phyloP scores from a whole-genome alignment of 2,888 invertebrate genomes.

The Theretra japonica region DNA sequence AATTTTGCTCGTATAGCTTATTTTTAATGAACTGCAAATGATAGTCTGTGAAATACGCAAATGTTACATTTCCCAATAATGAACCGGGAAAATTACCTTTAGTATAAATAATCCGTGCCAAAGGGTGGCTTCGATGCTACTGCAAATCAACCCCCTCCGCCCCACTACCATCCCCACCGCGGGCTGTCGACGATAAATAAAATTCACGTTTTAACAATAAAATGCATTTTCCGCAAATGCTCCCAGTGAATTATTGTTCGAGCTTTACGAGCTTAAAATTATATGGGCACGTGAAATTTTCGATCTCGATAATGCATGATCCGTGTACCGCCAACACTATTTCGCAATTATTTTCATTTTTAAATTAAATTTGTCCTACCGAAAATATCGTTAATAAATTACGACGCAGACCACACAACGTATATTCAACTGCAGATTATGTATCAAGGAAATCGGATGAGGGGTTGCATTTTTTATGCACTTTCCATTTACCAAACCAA shows the following conservation, averaged over 20 bases:
- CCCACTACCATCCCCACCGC: slow-evolving; percentile 60
- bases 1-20: slow-evolving; percentile 45
- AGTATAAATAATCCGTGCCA: slow-evolving; percentile 83
- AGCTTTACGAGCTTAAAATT: slow-evolving; percentile 85
- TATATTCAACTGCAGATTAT: not conserved
- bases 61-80: slow-evolving; percentile 83
- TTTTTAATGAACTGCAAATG: slow-evolving; percentile 82
- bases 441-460: slow-evolving; percentile 37
- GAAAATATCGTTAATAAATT: slow-evolving; percentile 9
- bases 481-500: slow-evolving; percentile 59
- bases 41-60: slow-evolving; percentile 76
- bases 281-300: slow-evolving; percentile 83
- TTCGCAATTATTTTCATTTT: slow-evolving; percentile 58
- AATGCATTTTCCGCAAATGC: slow-evolving; percentile 85
- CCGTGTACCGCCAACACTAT: slow-evolving; percentile 70
- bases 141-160: slow-evolving; percentile 79
- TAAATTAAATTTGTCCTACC: slow-evolving; percentile 15
- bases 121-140: slow-evolving; percentile 81
- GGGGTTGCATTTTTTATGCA: slow-evolving; percentile 67
- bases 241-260: slow-evolving; percentile 81
- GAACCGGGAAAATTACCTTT: slow-evolving; percentile 82
- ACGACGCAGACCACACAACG: not conserved
- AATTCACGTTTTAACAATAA: slow-evolving; percentile 86
- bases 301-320: slow-evolving; percentile 81
- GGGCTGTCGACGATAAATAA: slow-evolving; percentile 83